Base-by-base conservation (phyloP, 2,797 vertebrate species). In the Steatocranus sp. region DNA sequence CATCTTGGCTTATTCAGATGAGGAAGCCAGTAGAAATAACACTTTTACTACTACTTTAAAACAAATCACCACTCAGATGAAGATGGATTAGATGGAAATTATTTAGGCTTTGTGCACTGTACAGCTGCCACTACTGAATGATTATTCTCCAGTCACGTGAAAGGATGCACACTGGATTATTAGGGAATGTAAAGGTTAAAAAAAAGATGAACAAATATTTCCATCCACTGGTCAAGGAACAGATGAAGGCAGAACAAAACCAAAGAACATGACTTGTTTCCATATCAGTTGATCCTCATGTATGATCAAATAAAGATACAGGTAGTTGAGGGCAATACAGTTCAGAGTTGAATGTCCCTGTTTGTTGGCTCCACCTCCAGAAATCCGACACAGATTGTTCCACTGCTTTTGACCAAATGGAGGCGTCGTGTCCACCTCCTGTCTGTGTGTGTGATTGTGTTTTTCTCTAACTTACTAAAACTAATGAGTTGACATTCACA, bases 71-170 rank as follows among this genome's bases (percentile, higher is more conserved):
- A 61, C 83, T 88, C 66, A 76, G 32, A 82, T 83, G 30, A 84
- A 74, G 80, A 80, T 81, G 83, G 53, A 79, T 70, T 88, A 83
- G 82, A 76, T 81, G 61, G 54, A 48, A 83, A 75, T 83, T 70
- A 88, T 73, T 85, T 83, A 34, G 36, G 85, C 77, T 74, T 58
- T 78, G 51, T 43, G 7, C 11, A 27, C 34, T 48, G 32, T 53
- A 41, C 23, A 70, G 15, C 25, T 78, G 70, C 48, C 43, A 30
- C 7, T 48, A 48, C 0, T 80, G 70, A 75, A 74, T 74, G 79
- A 32, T 50, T 76, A 30, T 77, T 80, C 46, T 84, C 51, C 70
- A 56, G 79, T 81, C 51, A 85, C 51, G 2, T 73, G 18, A 75
- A 74, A 78, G 23, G 50, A 73, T 46, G 70, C 10, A 25, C 23